These are phyloP conservation scores for Cephus pulcher DNA, from an alignment of 2,888 invertebrate species.

Conservation along the genomic window DNA sequence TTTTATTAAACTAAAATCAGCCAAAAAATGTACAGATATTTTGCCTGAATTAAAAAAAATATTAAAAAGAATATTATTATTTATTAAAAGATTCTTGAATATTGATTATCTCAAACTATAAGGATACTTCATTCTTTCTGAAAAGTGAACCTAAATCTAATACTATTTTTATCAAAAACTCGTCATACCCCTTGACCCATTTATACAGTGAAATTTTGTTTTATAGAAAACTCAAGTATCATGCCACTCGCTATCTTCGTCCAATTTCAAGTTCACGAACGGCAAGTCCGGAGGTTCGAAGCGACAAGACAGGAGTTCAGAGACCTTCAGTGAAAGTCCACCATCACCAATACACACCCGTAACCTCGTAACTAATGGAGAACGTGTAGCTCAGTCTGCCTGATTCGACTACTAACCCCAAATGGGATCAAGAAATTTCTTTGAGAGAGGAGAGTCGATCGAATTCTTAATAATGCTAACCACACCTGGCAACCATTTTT, in stretches of 20 bases:
- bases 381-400: not conserved
- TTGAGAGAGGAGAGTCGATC: not conserved
- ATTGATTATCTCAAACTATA: not conserved
- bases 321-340: constrained; percentile 61
- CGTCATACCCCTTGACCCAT: not conserved
- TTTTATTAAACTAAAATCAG: not conserved
- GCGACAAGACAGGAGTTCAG: constrained; percentile 41
- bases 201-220: not conserved
- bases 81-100: not conserved
- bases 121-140: not conserved
- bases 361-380: not conserved
- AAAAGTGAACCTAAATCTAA: not conserved
- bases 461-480: not conserved
- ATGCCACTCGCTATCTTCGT: constrained; percentile 21
- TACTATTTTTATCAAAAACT: not conserved
- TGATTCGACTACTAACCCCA: constrained; percentile 6
- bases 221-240: not conserved
- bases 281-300: constrained; percentile 23
- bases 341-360: constrained; percentile 29
- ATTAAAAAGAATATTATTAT: not conserved
- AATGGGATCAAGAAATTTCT: not conserved
- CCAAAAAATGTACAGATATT: too few species aligned
- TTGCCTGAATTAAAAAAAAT: not conserved
- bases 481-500: not conserved
- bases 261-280: constrained; percentile 52